phyloP scores from a whole-genome alignment of 1,140 invertebrate species.

The Mamestra configurata region DNA sequence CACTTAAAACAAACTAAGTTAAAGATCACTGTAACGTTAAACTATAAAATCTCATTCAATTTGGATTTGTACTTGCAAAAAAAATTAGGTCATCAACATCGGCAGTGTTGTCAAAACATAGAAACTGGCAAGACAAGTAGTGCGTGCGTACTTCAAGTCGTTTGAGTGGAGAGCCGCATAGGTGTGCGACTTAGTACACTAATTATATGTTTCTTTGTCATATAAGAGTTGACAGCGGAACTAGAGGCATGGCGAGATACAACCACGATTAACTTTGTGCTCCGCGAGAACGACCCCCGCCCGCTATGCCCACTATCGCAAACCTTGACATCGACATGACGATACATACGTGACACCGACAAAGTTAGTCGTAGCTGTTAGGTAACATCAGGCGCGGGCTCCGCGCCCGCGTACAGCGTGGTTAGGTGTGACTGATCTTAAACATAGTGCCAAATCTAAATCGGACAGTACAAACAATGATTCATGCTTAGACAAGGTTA shows the following conservation, averaged over 20 bases:
- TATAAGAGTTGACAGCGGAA: slow-evolving; percentile 83
- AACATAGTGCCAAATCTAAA: slow-evolving; percentile 63
- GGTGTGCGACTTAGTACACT: slow-evolving; percentile 59
- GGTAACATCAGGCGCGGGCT: slow-evolving; percentile 63
- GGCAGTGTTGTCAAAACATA: slow-evolving; percentile 86
- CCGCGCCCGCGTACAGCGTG: slow-evolving; percentile 70
- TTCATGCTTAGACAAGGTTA: slow-evolving; percentile 78
- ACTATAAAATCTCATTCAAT: slow-evolving; percentile 86
- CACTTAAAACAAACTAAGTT: slow-evolving; percentile 86
- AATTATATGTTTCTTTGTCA: slow-evolving; percentile 81
- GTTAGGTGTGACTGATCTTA: slow-evolving; percentile 71
- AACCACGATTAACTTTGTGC: slow-evolving; percentile 72
- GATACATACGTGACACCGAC: slow-evolving; percentile 64
- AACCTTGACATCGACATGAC: slow-evolving; percentile 54
- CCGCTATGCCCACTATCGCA: slow-evolving; percentile 62
- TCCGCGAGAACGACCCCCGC: slow-evolving; percentile 69
- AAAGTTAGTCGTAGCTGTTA: slow-evolving; percentile 82
- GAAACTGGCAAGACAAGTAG: slow-evolving; percentile 86
- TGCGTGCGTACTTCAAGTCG: slow-evolving; percentile 82
- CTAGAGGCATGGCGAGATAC: slow-evolving; percentile 56
- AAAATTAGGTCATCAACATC: slow-evolving; percentile 82
- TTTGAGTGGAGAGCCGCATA: slow-evolving; percentile 58
- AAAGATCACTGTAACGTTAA: slow-evolving; percentile 85
- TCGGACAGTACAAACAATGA: slow-evolving; percentile 75
- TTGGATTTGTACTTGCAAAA: slow-evolving; percentile 87